A percentile compares a stretch with the other conserved stretches of the same genome.
Evolutionary conservation across 2,113 vertebrate genomes (phyloP).

Genomic region (Forbesichthys agassizii): DNA sequence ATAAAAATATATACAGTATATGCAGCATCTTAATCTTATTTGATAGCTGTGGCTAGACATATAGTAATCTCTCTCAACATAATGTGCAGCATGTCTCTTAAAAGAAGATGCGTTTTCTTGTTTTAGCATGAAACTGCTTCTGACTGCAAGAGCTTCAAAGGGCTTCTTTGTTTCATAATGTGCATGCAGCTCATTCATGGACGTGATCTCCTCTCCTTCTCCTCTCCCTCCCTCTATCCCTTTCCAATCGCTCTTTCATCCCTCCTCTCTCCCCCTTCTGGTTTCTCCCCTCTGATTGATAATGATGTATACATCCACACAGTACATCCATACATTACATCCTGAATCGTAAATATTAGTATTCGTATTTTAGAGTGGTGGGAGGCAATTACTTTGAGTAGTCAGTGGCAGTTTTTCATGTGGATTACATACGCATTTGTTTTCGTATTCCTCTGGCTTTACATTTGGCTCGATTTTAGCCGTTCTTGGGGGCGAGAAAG

Average conservation of each 20-base stretch:
- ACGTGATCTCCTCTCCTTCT: slow-evolving; percentile 67
- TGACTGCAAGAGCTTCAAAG: slow-evolving; percentile 81
- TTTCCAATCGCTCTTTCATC: slow-evolving; percentile 1
- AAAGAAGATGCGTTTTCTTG: slow-evolving; percentile 78
- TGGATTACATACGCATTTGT: slow-evolving; percentile 70
- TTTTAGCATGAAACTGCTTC: slow-evolving; percentile 80
- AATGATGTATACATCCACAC: slow-evolving; percentile 48
- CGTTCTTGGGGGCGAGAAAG: slow-evolving; percentile 43
- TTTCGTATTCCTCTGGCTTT: slow-evolving; percentile 64
- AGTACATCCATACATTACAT: slow-evolving; percentile 40
- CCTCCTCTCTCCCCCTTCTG: slow-evolving; percentile 6
- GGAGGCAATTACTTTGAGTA: slow-evolving; percentile 66
- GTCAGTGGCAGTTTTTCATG: slow-evolving; percentile 54
- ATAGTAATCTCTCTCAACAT: slow-evolving; percentile 76
- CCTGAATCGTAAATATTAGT: slow-evolving; percentile 66
- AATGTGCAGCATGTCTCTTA: slow-evolving; percentile 75
- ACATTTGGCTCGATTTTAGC: slow-evolving; percentile 57
- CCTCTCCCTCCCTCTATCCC: slow-evolving; percentile 39
- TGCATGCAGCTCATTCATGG: slow-evolving; percentile 79
- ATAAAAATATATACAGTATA: slow-evolving; percentile 55
- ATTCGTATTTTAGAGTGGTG: slow-evolving; percentile 41
- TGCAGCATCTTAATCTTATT: slow-evolving; percentile 72
- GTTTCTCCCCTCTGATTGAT: slow-evolving; percentile 32
- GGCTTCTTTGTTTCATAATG: slow-evolving; percentile 79
- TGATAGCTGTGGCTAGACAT: slow-evolving; percentile 77